Evolutionary conservation across 23 tunicate genomes (phyloP), one percentile per base, ranked within the genome.

Genomic region (Oikopleura vanhoeffeni): DNA sequence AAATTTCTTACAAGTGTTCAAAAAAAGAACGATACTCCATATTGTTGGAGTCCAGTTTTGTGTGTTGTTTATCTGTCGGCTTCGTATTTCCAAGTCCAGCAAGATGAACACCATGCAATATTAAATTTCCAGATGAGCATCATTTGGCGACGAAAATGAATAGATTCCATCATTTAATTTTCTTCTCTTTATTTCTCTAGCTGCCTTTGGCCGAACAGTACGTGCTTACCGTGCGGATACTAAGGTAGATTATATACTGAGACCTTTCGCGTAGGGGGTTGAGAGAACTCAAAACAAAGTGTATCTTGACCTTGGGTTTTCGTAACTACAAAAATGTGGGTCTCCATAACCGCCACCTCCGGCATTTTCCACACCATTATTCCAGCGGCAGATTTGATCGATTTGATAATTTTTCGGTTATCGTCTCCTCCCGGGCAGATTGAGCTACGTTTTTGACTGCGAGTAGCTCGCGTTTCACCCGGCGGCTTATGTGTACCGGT

Each of bases 101-200:
- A 30, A 71, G 79, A 30, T 71, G 79, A 30, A 71, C 79, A 38
- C 79, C 79, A 32, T 71, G n/a, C 79, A 38, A 71, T 71, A 30
- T 71, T 38, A 30, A 71, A 71, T n/a, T 32, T 71, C 79, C 36
- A 71, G 79, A 30, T 71, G 79, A 32, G 79, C 79, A 71, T 38
- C 79, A 71, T 18, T 30, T 18, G 79, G 79, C 27, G 79, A 71
- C 34, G 27, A 4, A 30, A 71, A 38, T 71, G 79, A 38, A 71
- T 32, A 2, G 79, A 71, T 33, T 71, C 32, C 79, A 71, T 71
- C n/a, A n/a, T 33, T 18, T 18, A 30, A 32, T 30, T 32, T 71
- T 71, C 2, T 38, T 38, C 36, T 28, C 32, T 18, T 71, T n/a
- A n/a, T 38, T 2, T 38, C 36, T 18, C 3, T 38, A 33, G 27